Conservation (phyloP, 2,797 vertebrate genomes). For the Glyptemys insculpta region DNA sequence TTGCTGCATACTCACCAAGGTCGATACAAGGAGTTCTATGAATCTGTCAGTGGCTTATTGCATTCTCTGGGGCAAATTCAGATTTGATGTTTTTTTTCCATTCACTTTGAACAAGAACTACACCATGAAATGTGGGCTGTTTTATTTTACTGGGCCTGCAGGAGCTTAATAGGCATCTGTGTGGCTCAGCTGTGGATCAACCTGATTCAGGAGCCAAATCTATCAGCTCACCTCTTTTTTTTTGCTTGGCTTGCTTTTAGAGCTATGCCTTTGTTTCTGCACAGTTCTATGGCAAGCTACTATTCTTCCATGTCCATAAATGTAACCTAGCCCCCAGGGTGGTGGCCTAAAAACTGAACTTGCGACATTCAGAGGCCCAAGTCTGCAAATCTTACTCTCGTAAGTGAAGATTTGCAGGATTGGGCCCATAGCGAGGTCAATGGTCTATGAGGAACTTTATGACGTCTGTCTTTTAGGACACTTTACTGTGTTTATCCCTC, state of each 20-base stretch:
- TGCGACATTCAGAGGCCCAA: not conserved
- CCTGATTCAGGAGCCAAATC: not conserved
- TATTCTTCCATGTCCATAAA: not conserved
- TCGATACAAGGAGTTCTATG: not conserved
- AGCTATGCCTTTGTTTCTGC: not conserved
- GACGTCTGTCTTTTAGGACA: not conserved
- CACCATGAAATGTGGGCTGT: not conserved
- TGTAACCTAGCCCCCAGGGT: not conserved
- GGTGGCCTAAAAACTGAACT: not conserved
- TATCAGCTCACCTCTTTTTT: not conserved
- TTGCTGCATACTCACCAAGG: not conserved
- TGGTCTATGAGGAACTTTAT: not conserved
- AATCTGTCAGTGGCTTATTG: fast-evolving
- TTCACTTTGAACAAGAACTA: fast-evolving
- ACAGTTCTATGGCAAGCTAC: not conserved
- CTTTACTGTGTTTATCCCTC: not conserved
- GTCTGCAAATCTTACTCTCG: not conserved
- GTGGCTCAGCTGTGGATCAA: not conserved
- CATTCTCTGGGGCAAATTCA: not conserved
- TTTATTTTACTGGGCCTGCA: not conserved
- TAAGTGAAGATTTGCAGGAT: not conserved
- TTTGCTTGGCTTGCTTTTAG: not conserved
- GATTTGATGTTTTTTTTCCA: not conserved
- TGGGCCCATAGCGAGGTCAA: not conserved
- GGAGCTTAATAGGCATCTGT: not conserved